A percentile compares a stretch with the other conserved stretches of the same genome.
Evolutionary conservation across 2,113 vertebrate genomes (phyloP).

Genomic region (Ornithorhynchus anatinus): DNA sequence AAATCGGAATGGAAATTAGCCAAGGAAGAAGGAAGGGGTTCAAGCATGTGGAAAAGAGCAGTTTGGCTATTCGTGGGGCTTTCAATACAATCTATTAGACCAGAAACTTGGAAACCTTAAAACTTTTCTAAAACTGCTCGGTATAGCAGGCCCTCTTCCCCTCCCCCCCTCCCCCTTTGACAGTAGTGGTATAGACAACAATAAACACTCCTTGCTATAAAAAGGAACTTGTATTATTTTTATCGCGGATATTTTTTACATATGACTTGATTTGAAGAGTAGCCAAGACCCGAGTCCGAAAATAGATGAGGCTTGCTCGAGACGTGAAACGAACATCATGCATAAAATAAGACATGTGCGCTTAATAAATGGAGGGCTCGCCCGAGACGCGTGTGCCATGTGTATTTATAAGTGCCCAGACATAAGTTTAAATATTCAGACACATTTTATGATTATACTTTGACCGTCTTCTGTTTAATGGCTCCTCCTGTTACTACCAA

Average conservation of each 20-base stretch:
- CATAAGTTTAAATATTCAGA: slow-evolving; percentile 62
- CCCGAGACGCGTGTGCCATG: slow-evolving; percentile 27
- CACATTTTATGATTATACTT: slow-evolving; percentile 59
- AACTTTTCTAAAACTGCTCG: slow-evolving; percentile 9
- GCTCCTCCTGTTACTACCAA: slow-evolving; percentile 74
- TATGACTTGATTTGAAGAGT: slow-evolving; percentile 46
- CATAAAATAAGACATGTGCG: slow-evolving; percentile 31
- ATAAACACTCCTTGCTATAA: slow-evolving; percentile 32
- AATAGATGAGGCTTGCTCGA: neutral
- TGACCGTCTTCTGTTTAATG: slow-evolving; percentile 61
- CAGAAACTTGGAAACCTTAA: neutral
- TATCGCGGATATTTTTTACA: slow-evolving; percentile 41
- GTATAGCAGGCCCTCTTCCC: neutral
- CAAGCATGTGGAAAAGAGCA: neutral
- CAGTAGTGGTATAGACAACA: slow-evolving; percentile 25
- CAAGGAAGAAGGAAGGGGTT: neutral
- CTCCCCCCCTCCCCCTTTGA: neutral
- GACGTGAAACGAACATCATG: slow-evolving; percentile 19
- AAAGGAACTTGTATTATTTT: slow-evolving; percentile 50
- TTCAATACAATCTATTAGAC: neutral
- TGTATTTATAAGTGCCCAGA: slow-evolving; percentile 37
- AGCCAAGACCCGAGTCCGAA: slow-evolving; percentile 58
- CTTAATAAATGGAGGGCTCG: slow-evolving; percentile 18
- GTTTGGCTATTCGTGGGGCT: neutral
- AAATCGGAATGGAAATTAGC: neutral